Evolutionary conservation across 2,888 invertebrate species (phyloP).

Genomic region (Epinotia demarniana): DNA sequence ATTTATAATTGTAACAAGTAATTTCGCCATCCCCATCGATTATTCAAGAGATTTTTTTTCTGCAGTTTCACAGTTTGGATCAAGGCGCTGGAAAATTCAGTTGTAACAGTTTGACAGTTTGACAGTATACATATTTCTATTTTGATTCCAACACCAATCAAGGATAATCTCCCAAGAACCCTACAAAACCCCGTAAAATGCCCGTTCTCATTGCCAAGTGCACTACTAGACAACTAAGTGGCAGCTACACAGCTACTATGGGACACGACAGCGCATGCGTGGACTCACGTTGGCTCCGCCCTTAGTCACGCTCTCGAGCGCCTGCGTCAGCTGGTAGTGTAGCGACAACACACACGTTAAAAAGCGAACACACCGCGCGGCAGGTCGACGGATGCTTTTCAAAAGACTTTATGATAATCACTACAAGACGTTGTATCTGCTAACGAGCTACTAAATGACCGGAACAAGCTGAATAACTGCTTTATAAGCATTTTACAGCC

Average conservation of each 20-base stretch:
- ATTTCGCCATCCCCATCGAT: too few relatives aligned
- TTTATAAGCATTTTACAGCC: neutral
- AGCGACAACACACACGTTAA: constrained; percentile 80
- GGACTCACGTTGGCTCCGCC: constrained; percentile 86
- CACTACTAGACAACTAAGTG: neutral
- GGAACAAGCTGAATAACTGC: neutral
- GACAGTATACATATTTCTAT: too few relatives aligned
- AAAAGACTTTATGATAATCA: constrained; percentile 6
- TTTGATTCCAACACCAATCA: too few relatives aligned
- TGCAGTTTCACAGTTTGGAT: too few relatives aligned
- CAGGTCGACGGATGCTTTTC: constrained; percentile 28
- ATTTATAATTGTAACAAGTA: too few relatives aligned
- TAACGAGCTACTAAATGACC: too few relatives aligned
- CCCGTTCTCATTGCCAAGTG: neutral
- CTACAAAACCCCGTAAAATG: neutral
- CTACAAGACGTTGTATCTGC: too few relatives aligned
- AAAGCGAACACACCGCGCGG: constrained; percentile 65
- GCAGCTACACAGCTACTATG: constrained; percentile 13
- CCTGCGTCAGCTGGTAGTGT: constrained; percentile 84
- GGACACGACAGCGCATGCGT: constrained; percentile 69
- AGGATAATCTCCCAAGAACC: too few relatives aligned
- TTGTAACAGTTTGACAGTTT: too few relatives aligned
- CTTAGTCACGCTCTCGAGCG: constrained; percentile 89
- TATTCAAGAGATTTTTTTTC: too few relatives aligned
- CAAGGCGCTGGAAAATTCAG: too few relatives aligned